Evolutionary conservation across 2,797 vertebrate species (phyloP).

Genomic region (Micropoecilia bifurca): DNA sequence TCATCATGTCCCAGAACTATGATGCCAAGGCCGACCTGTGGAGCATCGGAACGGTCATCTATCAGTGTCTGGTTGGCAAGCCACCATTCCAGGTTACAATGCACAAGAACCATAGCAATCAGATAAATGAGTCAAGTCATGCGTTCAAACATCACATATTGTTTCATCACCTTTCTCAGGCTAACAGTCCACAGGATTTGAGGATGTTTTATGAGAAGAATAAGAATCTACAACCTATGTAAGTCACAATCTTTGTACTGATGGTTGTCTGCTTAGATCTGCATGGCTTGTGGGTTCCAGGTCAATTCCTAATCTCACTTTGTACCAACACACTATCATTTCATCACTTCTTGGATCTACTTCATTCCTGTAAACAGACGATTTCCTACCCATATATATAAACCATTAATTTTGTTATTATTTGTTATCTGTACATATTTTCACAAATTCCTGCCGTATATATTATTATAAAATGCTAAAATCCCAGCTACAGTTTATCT

Average conservation of each 20-base stretch:
- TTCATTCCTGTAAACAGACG: not conserved
- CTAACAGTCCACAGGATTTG: conserved; percentile 96
- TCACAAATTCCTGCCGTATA: too few species aligned
- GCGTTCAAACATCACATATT: not conserved
- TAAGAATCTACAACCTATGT: conserved; percentile 93
- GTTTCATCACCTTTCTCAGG: conserved; percentile 75
- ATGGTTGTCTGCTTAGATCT: not conserved
- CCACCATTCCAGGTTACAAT: conserved; percentile 94
- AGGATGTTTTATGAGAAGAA: conserved; percentile 98
- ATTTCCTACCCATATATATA: not conserved
- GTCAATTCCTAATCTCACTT: not conserved
- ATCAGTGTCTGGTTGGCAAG: conserved; percentile 97
- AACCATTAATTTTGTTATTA: too few species aligned
- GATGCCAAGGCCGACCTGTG: conserved; percentile 97
- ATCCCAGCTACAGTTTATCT: too few species aligned
- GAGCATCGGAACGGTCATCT: conserved; percentile 97
- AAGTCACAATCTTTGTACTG: conserved; percentile 48
- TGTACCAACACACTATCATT: not conserved
- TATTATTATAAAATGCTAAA: too few species aligned
- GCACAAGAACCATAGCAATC: not conserved
- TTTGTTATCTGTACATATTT: too few species aligned
- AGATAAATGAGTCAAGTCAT: not conserved
- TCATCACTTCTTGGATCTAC: not conserved
- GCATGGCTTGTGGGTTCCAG: not conserved
- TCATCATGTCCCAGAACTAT: conserved; percentile 99